Percentiles rank a stretch among this genome's conserved stretches.
Evolutionary conservation across 92 coral and sea anemone species (phyloP).

Genomic region (Micromussa lordhowensis): DNA sequence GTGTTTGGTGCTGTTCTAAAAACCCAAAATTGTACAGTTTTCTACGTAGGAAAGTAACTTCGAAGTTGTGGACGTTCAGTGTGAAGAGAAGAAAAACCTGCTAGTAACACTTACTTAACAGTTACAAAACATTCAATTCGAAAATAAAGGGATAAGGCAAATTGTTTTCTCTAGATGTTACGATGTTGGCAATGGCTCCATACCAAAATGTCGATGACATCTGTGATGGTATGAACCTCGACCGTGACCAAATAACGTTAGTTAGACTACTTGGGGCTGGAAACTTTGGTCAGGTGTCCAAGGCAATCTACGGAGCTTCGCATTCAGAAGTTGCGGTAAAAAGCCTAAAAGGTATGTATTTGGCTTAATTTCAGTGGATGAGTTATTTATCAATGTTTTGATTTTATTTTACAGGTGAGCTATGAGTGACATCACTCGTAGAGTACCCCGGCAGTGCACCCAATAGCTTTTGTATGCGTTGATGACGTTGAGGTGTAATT

Average conservation of each 20-base stretch:
- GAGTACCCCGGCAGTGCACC: no score
- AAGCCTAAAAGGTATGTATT: not conserved
- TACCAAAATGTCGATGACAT: not conserved
- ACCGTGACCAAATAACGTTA: conserved; percentile 42
- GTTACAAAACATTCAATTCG: no score
- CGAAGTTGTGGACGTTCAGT: no score
- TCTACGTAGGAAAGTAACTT: no score
- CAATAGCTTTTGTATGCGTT: not conserved
- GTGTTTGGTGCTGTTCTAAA: no score
- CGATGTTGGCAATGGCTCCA: not conserved
- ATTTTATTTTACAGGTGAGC: no score
- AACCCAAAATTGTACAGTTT: no score
- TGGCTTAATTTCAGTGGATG: no score
- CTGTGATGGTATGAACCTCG: not conserved
- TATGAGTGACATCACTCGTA: no score
- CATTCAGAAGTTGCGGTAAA: not conserved
- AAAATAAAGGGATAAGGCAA: not conserved
- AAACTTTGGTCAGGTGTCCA: conserved; percentile 72
- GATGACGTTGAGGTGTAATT: not conserved
- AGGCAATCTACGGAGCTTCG: conserved; percentile 15
- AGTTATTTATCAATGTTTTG: no score
- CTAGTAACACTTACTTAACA: no score
- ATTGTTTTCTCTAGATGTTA: not conserved
- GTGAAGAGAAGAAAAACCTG: no score
- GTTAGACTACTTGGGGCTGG: conserved; percentile 66